Percentiles rank a stretch among this genome's conserved stretches.
phyloP scores from a whole-genome alignment of 2,113 vertebrate genomes.

The Elachura formosa region DNA sequence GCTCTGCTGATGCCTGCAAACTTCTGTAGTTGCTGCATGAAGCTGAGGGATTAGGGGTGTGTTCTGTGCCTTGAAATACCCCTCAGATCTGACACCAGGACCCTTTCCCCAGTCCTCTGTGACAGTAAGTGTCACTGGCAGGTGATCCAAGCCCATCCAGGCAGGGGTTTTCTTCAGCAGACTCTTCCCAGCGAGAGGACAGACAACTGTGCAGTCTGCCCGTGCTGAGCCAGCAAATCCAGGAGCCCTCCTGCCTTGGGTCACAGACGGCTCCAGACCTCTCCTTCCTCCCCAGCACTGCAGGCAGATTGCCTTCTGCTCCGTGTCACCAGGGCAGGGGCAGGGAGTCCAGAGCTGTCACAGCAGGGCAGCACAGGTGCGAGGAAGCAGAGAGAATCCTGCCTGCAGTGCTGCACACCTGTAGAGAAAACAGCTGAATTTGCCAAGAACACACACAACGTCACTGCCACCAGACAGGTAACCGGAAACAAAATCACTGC shows the following conservation, averaged over 20 bases:
- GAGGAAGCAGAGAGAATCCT: background rate
- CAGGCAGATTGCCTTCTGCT: background rate
- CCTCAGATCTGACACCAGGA: background rate
- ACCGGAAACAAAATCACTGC: rapidly evolving
- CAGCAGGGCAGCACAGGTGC: background rate
- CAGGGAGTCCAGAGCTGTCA: background rate
- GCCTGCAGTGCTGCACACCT: background rate
- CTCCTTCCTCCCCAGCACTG: background rate
- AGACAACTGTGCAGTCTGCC: background rate
- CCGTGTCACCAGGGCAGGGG: background rate
- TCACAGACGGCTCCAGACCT: background rate
- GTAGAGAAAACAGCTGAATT: background rate
- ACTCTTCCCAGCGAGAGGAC: background rate
- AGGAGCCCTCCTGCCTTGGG: background rate
- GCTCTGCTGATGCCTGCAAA: background rate
- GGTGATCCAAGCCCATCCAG: background rate
- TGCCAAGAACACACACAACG: background rate
- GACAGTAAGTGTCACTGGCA: background rate
- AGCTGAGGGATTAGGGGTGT: background rate
- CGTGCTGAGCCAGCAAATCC: background rate
- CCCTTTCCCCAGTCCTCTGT: background rate
- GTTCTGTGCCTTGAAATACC: background rate
- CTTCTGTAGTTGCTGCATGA: background rate
- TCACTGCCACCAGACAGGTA: background rate
- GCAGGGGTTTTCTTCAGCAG: background rate